Conservation (phyloP, 2,888 invertebrate species). For the Magallana nippona region DNA sequence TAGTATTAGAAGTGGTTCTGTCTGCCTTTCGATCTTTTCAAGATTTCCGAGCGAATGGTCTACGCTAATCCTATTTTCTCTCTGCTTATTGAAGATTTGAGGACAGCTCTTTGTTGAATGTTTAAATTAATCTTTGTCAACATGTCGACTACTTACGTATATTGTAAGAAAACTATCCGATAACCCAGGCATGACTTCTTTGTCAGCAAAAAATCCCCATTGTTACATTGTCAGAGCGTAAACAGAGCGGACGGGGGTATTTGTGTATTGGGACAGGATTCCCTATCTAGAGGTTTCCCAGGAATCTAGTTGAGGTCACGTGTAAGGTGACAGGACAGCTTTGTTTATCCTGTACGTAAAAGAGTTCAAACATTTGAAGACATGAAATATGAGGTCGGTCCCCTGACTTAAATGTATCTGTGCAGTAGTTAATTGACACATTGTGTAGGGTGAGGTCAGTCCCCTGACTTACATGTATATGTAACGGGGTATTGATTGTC, state of each 20-base stretch:
- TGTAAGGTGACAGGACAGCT: not conserved
- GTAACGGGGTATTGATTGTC: too few relatives aligned
- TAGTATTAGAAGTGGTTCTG: too few relatives aligned
- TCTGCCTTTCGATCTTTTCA: not conserved
- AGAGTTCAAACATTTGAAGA: too few relatives aligned
- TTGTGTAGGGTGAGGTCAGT: too few relatives aligned
- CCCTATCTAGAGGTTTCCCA: not conserved
- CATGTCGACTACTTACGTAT: not conserved
- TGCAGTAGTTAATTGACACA: too few relatives aligned
- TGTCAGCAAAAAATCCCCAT: constrained; percentile 1
- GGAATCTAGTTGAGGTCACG: constrained; percentile 3
- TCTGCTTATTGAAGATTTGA: constrained; percentile 18
- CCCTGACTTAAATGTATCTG: too few relatives aligned
- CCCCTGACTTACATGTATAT: too few relatives aligned
- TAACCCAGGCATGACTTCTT: not conserved
- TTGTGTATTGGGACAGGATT: constrained; percentile 4
- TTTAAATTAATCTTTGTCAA: not conserved
- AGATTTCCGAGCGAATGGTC: not conserved
- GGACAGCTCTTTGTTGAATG: constrained; percentile 24
- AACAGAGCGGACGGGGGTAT: not conserved
- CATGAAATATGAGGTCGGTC: too few relatives aligned
- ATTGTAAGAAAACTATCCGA: constrained; percentile 12
- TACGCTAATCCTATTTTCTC: not conserved
- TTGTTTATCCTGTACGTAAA: too few relatives aligned
- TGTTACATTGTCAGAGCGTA: constrained; percentile 18